These are phyloP conservation scores for Acleris cristana DNA, from an alignment of 2,888 invertebrate species.

Conservation along the genomic window DNA sequence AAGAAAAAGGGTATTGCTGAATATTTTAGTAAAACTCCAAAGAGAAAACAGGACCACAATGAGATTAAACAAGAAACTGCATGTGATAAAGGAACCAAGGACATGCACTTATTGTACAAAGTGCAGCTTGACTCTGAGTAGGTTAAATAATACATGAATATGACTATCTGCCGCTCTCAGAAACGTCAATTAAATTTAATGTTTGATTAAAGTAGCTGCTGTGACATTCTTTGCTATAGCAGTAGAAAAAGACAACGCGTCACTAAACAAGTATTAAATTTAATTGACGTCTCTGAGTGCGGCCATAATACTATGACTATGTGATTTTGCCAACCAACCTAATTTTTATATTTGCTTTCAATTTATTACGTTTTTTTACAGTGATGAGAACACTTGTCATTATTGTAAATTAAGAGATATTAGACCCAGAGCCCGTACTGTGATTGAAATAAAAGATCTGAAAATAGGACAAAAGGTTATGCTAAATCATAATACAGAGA, in stretches of 20 bases:
- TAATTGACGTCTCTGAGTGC: too few species aligned
- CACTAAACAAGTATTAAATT: too few species aligned
- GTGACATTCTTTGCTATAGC: too few species aligned
- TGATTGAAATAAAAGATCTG: conserved; percentile 80
- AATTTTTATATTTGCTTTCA: too few species aligned
- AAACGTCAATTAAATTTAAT: too few species aligned
- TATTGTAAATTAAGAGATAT: conserved; percentile 81
- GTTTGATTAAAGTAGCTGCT: too few species aligned
- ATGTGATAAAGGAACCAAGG: conserved; percentile 41
- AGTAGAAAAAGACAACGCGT: too few species aligned
- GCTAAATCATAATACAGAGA: conserved; percentile 89
- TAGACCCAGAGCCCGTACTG: conserved; percentile 86
- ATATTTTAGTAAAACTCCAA: conserved; percentile 59
- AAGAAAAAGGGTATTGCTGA: conserved; percentile 58
- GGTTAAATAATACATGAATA: too few species aligned
- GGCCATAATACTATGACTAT: too few species aligned
- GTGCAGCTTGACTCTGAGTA: conserved; percentile 68
- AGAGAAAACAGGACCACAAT: conserved; percentile 47
- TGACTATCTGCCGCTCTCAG: too few species aligned
- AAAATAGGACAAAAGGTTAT: conserved; percentile 86
- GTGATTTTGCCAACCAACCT: too few species aligned
- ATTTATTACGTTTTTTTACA: conserved; percentile 45
- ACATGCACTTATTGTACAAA: conserved; percentile 72
- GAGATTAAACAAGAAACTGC: conserved; percentile 36
- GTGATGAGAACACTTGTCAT: conserved; percentile 64